phyloP scores from a whole-genome alignment of 2,797 vertebrate genomes.

The Dicrostonyx torquatus region DNA sequence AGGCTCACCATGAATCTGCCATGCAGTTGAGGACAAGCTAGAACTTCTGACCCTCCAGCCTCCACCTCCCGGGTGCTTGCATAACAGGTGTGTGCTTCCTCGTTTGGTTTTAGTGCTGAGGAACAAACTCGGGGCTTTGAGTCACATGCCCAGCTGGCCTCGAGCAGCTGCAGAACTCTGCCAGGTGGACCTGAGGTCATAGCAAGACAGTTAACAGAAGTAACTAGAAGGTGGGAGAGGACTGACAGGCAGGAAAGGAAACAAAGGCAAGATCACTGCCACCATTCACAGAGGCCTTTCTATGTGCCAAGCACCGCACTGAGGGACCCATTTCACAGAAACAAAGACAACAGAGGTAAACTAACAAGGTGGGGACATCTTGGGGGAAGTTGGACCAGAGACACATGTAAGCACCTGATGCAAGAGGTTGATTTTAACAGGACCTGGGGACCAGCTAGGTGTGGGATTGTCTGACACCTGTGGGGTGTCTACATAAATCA shows the following conservation, averaged over 20 bases:
- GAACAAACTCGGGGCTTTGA: not conserved
- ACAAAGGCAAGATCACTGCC: not conserved
- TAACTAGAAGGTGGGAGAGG: not conserved
- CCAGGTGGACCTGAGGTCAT: not conserved
- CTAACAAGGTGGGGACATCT: not conserved
- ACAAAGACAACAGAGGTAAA: not conserved
- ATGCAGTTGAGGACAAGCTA: not conserved
- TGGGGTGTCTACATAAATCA: conserved; percentile 7
- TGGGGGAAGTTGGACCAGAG: not conserved
- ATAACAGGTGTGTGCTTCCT: not conserved
- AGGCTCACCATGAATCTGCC: not conserved
- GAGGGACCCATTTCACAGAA: conserved; percentile 37
- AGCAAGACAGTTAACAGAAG: conserved; percentile 19
- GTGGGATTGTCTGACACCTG: conserved; percentile 59
- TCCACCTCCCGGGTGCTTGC: not conserved
- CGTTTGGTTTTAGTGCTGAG: not conserved
- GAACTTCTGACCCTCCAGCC: not conserved
- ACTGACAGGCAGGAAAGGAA: conserved; percentile 24
- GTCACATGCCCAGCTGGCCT: not conserved
- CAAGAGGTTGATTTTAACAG: conserved; percentile 22
- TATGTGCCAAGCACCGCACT: not conserved
- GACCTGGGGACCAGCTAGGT: not conserved
- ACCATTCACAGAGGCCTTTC: not conserved
- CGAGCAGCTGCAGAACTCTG: conserved; percentile 18
- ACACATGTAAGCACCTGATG: not conserved